phyloP scores from a whole-genome alignment of 2,113 vertebrate species.

The Sebastes fasciatus region DNA sequence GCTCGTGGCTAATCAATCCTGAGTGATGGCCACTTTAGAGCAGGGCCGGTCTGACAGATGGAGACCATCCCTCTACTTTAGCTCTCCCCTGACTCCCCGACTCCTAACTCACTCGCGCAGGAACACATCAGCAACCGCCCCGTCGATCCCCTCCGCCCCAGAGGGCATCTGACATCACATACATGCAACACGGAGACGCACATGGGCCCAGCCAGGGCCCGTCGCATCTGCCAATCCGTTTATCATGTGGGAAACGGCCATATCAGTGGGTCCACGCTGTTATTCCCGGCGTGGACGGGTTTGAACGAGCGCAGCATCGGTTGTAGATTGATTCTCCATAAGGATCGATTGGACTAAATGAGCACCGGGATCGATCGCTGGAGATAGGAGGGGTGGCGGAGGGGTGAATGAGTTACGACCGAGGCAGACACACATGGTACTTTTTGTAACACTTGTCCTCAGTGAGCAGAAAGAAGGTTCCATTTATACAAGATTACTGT shows the following conservation, averaged over 20 bases:
- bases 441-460: constrained; percentile 37
- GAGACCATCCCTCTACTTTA: constrained; percentile 76
- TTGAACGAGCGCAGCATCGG: constrained; percentile 70
- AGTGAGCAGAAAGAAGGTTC: constrained; percentile 30
- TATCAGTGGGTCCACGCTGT: constrained; percentile 37
- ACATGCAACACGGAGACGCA: constrained; percentile 14
- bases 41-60: constrained; percentile 73
- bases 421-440: constrained; percentile 22
- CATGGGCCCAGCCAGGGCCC: background rate
- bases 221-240: constrained; percentile 37
- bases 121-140: constrained; percentile 48
- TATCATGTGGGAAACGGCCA: constrained; percentile 33
- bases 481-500: constrained; percentile 27
- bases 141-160: background rate
- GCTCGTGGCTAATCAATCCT: constrained; percentile 80
- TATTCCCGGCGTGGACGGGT: constrained; percentile 52
- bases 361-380: constrained; percentile 59
- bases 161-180: constrained; percentile 35
- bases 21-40: constrained; percentile 82
- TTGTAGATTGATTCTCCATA: constrained; percentile 76
- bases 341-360: constrained; percentile 77
- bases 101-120: constrained; percentile 48
- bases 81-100: constrained; percentile 65
- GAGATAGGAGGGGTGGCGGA: constrained; percentile 10
- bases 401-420: constrained; percentile 47